Percentiles rank a stretch among this genome's conserved stretches.
These are phyloP conservation scores for Myoxocephalus aenaeus DNA, from an alignment of 2,797 vertebrate genomes.

Conservation along the genomic window DNA sequence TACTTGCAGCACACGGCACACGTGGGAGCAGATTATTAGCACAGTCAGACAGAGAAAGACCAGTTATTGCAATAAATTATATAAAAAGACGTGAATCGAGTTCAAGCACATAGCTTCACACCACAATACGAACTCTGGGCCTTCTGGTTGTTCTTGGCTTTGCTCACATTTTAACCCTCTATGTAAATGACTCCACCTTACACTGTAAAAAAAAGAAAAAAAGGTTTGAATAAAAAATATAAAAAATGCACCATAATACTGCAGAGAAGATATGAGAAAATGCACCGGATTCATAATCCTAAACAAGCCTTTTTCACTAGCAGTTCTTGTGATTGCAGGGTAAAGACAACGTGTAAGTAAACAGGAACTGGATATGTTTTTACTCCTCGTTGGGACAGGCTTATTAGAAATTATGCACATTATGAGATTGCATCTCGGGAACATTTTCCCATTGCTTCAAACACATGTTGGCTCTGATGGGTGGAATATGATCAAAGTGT, in stretches of 20 bases:
- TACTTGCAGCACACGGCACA: neutral
- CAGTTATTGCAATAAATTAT: neutral
- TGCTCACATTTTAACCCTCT: neutral
- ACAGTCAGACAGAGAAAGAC: neutral
- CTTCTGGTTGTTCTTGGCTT: neutral
- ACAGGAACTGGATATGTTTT: neutral
- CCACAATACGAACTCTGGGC: neutral
- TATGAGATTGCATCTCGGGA: neutral
- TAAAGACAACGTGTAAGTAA: neutral
- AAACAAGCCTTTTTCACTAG: neutral
- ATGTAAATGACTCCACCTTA: neutral
- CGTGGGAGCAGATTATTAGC: constrained; percentile 1
- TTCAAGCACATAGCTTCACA: neutral
- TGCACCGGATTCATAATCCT: neutral
- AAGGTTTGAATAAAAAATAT: neutral
- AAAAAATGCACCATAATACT: neutral
- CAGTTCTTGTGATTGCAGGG: neutral
- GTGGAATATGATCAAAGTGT: neutral
- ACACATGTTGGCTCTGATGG: neutral
- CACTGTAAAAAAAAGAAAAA: neutral
- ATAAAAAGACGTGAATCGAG: neutral
- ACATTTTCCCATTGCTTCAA: neutral
- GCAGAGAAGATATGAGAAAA: neutral
- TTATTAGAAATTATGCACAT: neutral
- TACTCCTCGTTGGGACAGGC: neutral